phyloP scores from a whole-genome alignment of 1,140 invertebrate species.

The Protaetia brevitarsis region DNA sequence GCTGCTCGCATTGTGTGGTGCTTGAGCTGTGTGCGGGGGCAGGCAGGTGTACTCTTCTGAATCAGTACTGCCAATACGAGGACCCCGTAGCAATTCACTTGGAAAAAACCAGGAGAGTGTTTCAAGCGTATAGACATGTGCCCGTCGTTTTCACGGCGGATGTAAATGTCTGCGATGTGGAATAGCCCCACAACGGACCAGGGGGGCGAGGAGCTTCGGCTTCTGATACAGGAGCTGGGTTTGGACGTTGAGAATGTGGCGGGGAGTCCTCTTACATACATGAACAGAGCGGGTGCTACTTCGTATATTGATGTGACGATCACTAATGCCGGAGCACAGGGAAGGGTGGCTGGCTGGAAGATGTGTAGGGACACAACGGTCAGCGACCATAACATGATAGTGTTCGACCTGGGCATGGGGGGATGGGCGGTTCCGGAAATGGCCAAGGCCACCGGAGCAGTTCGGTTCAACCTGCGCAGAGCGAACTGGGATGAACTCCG shows the following conservation, averaged over 20 bases:
- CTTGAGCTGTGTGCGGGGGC: background rate
- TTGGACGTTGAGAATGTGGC: background rate
- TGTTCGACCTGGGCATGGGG: background rate
- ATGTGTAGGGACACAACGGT: background rate
- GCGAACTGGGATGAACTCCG: background rate
- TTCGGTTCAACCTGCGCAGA: background rate
- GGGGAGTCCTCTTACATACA: background rate
- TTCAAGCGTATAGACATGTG: background rate
- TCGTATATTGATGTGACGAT: background rate
- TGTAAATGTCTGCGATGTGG: background rate
- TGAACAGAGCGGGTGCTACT: background rate
- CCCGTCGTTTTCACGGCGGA: background rate
- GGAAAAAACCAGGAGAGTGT: background rate
- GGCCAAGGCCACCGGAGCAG: too few relatives aligned
- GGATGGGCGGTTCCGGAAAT: background rate
- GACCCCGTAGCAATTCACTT: background rate
- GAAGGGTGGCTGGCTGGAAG: background rate
- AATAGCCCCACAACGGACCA: background rate
- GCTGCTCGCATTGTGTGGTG: background rate
- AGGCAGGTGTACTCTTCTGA: background rate
- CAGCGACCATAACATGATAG: slow-evolving; percentile 13
- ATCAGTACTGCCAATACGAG: slow-evolving; percentile 21
- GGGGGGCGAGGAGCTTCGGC: background rate
- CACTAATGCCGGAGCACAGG: background rate
- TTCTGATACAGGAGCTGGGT: background rate